Evolutionary conservation across 2,888 invertebrate species (phyloP), one percentile per base, ranked within the genome.

Genomic region (Epistrophella euchroma): DNA sequence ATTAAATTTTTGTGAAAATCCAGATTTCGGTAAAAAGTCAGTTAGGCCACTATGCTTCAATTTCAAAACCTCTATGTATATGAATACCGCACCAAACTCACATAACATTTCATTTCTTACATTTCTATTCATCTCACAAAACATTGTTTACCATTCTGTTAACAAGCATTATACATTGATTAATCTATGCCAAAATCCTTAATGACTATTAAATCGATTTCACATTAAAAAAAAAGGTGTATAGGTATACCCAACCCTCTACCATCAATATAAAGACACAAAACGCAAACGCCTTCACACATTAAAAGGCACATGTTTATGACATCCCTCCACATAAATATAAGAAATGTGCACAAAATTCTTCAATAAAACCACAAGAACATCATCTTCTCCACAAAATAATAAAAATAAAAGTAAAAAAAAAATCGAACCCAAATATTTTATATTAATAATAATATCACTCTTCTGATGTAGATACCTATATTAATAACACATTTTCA

Each of bases 361-460:
- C 77, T 71, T 77, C 35, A 77, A 81, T 71, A 68, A 86, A 37
- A 19, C 86, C 86, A 25, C 81, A 86, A 68, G 52, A 80, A 81
- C 85, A 81, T 73, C 52, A 17, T 45, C 28, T 37, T 60, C 62
- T 45, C 35, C 28, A 5, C 47, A 76, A 15, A 22, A 60, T 4
- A 40, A 60, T 1, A 17, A 58, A 50, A 13, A n/a, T n/a, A n/a
- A n/a, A n/a, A n/a, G n/a, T n/a, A 66, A 43, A 66, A 32, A 32
- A 56, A 32, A 55, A 32, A 58, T 60, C 40, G 68, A 72, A 72
- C 76, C 77, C 86, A 74, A 73, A 78, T 77, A 86, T 86, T 77
- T 74, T 52, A 81, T 78, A 81, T 78, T 77, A 70, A 74, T 86
- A 77, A 77, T 77, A 81, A 77, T 86, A 86, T 86, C 81, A 74